A percentile compares a stretch with the other conserved stretches of the same genome.
Conservation (phyloP, 2,113 vertebrate genomes). For the Pluvianellus socialis region DNA sequence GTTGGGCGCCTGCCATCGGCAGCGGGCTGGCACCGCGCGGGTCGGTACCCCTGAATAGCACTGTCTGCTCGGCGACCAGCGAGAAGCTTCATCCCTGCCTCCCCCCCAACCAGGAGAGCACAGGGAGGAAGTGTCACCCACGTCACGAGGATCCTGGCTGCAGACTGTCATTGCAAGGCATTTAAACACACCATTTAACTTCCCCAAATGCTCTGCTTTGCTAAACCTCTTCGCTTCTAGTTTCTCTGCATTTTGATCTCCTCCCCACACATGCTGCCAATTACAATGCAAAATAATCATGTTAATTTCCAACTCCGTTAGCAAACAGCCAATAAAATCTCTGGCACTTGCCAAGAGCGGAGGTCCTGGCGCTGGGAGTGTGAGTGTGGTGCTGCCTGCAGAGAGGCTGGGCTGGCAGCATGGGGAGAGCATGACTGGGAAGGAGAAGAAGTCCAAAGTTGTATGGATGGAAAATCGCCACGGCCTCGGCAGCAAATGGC, state of each 20-base stretch:
- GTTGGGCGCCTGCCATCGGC: neutral
- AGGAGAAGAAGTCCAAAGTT: neutral
- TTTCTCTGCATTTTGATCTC: neutral
- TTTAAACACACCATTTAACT: neutral
- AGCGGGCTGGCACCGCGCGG: rapidly evolving
- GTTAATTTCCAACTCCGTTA: neutral
- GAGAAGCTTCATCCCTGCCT: neutral
- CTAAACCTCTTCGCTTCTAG: neutral
- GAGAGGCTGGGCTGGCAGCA: rapidly evolving
- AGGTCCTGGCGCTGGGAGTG: rapidly evolving
- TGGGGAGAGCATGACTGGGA: rapidly evolving
- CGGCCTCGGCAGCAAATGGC: rapidly evolving
- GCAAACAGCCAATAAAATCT: neutral
- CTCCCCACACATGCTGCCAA: neutral
- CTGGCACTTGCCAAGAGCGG: neutral
- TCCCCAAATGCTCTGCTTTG: neutral
- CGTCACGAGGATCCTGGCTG: rapidly evolving
- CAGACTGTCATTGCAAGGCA: neutral
- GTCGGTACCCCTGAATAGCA: rapidly evolving
- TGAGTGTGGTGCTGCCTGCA: rapidly evolving
- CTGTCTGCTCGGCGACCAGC: rapidly evolving
- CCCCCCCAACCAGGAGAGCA: neutral
- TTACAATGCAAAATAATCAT: neutral
- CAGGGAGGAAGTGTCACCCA: neutral
- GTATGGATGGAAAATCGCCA: neutral